Percentiles rank a stretch among this genome's conserved stretches.
Evolutionary conservation across 2,113 vertebrate species (phyloP).

Genomic region (Zapornia atra): DNA sequence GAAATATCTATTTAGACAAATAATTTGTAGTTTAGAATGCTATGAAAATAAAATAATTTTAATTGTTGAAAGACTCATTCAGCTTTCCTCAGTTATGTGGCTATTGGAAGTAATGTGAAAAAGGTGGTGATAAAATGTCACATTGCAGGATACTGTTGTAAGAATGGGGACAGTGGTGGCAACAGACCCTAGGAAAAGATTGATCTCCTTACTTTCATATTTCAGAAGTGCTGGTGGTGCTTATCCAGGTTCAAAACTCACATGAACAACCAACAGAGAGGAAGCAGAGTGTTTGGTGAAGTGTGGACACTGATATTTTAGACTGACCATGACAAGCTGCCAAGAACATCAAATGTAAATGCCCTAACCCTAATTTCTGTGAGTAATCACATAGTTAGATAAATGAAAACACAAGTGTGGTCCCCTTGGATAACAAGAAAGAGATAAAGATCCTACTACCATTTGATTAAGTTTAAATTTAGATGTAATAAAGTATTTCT

Average conservation of each 20-base stretch:
- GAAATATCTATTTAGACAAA: not conserved
- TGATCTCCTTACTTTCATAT: not conserved
- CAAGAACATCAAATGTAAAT: not conserved
- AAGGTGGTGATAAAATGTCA: not conserved
- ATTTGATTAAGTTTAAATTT: not conserved
- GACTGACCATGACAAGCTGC: not conserved
- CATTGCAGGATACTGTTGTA: not conserved
- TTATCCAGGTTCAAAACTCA: not conserved
- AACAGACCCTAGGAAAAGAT: not conserved
- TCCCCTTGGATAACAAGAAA: not conserved
- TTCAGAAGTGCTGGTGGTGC: not conserved
- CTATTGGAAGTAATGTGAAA: not conserved
- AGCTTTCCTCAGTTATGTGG: not conserved
- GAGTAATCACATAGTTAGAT: not conserved
- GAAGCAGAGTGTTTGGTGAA: not conserved
- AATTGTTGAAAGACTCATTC: not conserved
- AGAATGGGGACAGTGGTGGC: not conserved
- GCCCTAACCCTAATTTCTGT: not conserved
- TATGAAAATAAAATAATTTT: not conserved
- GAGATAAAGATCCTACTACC: not conserved
- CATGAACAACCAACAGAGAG: not conserved
- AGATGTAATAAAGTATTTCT: not conserved
- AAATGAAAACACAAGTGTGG: accelerated
- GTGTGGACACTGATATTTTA: not conserved
- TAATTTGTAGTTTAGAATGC: not conserved